A percentile compares a stretch with the other conserved stretches of the same genome.
These are phyloP conservation scores for Oreochromis grahami DNA, from an alignment of 2,797 vertebrate genomes.

Conservation along the genomic window DNA sequence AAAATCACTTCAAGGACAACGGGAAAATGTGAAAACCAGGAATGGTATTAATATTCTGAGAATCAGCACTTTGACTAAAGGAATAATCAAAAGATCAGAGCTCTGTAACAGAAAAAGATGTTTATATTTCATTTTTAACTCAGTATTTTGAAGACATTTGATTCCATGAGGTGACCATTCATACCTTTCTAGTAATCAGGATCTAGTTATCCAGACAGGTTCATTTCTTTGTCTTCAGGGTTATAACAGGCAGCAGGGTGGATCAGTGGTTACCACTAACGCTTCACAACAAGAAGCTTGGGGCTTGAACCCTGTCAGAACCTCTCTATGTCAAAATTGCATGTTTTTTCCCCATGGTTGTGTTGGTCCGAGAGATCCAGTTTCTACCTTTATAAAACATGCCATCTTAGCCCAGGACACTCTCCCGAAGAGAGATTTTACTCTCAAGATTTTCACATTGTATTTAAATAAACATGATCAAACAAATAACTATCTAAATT, in stretches of 20 bases:
- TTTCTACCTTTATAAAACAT: neutral
- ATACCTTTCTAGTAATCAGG: neutral
- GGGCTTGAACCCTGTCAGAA: neutral
- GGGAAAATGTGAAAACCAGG: neutral
- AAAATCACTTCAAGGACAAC: accelerated
- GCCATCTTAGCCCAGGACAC: neutral
- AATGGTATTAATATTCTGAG: accelerated
- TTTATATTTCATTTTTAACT: neutral
- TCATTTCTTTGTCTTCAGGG: neutral
- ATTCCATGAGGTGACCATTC: neutral
- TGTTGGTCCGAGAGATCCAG: neutral
- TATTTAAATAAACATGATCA: neutral
- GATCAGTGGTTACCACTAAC: neutral
- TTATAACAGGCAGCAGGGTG: neutral
- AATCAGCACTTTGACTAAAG: neutral
- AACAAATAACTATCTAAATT: neutral
- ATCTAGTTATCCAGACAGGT: neutral
- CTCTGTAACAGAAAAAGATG: neutral
- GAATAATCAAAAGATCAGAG: neutral
- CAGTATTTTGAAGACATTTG: neutral
- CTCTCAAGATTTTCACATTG: neutral
- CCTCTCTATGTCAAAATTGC: accelerated
- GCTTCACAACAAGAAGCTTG: neutral
- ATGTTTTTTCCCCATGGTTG: neutral
- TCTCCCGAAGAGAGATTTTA: accelerated